Percentiles rank a stretch among this genome's conserved stretches.
phyloP scores from a whole-genome alignment of 2,888 invertebrate species.

The Amorpha juglandis region DNA sequence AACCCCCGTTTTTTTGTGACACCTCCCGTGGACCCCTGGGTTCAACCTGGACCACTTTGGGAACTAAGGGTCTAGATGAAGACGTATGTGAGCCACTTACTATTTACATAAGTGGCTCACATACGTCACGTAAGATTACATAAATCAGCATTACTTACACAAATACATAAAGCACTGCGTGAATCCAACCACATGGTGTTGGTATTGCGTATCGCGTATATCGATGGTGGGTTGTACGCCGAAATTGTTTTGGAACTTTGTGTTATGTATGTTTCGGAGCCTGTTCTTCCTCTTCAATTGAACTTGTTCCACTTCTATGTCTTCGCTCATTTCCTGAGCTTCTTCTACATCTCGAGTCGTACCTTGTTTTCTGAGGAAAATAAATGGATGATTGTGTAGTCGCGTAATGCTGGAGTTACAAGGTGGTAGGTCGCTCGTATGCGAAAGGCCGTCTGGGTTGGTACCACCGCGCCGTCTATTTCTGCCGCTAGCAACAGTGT shows the following conservation, averaged over 20 bases:
- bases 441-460: too few species aligned
- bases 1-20: too few species aligned
- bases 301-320: slow-evolving; percentile 42
- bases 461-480: too few species aligned
- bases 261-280: slow-evolving; percentile 51
- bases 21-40: too few species aligned
- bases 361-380: slow-evolving; percentile 65
- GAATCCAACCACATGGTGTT: slow-evolving; percentile 59
- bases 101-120: too few species aligned
- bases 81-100: too few species aligned
- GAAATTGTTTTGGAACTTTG: slow-evolving; percentile 71
- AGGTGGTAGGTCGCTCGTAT: too few species aligned
- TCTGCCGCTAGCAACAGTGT: too few species aligned
- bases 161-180: slow-evolving; percentile 76
- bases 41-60: too few species aligned
- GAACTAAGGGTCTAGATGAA: too few species aligned
- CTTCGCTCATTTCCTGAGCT: slow-evolving; percentile 70
- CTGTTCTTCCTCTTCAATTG: slow-evolving; percentile 36
- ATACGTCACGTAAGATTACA: too few species aligned
- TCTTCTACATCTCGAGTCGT: slow-evolving; percentile 65
- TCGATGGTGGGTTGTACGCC: slow-evolving; percentile 45
- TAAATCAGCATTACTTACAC: slow-evolving; percentile 64
- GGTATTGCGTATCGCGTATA: slow-evolving; percentile 40
- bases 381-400: neutral
- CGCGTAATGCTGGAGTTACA: too few species aligned